Conservation (phyloP, 2,888 invertebrate species). For the Agrotis ipsilon region DNA sequence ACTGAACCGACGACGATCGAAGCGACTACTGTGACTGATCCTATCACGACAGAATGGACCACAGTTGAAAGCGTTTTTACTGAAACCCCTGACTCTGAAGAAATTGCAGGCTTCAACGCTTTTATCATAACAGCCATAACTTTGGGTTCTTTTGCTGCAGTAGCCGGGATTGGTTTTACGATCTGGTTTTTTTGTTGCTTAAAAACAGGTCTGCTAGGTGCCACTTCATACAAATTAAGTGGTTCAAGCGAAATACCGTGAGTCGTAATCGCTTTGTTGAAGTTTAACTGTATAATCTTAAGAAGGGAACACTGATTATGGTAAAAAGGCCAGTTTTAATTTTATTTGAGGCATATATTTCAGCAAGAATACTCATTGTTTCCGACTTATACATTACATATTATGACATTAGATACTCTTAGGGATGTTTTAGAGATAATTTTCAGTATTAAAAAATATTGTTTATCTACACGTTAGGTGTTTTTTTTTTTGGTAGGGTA, state of each 20-base stretch:
- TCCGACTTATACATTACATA: too few species aligned
- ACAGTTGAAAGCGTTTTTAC: constrained; percentile 11
- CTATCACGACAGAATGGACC: constrained; percentile 17
- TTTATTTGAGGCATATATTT: background rate
- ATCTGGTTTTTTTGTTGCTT: constrained; percentile 46
- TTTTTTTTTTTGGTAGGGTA: too few species aligned
- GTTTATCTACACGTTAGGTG: too few species aligned
- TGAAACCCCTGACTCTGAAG: constrained; percentile 24
- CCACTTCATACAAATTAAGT: constrained; percentile 41
- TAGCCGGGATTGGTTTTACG: constrained; percentile 14
- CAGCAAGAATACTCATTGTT: too few species aligned
- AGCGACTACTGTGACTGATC: background rate
- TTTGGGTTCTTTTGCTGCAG: constrained; percentile 25
- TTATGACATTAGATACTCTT: too few species aligned
- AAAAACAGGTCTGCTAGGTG: constrained; percentile 29
- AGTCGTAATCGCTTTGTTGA: background rate
- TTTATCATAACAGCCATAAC: constrained; percentile 42
- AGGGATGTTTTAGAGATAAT: too few species aligned
- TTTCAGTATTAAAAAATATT: too few species aligned
- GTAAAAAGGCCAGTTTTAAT: background rate
- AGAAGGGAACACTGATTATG: background rate
- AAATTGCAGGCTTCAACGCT: constrained; percentile 17
- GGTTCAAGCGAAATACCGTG: constrained; percentile 44
- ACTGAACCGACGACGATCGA: constrained; percentile 1
- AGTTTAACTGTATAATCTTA: background rate